Evolutionary conservation across 2,888 invertebrate genomes (phyloP).

Genomic region (Isoperla grammatica): DNA sequence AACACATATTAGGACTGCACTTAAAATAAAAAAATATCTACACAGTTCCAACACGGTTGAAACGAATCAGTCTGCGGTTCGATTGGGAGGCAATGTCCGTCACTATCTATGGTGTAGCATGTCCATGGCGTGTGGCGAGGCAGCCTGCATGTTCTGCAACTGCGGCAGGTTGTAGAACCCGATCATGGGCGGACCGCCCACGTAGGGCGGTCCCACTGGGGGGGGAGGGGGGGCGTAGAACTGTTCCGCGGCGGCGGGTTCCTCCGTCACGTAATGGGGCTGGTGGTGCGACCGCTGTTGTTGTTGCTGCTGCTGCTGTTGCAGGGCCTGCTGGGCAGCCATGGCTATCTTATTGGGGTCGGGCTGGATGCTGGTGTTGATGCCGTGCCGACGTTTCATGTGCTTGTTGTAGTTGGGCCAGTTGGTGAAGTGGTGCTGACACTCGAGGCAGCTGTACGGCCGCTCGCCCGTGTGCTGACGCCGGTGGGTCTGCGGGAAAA

Average conservation of each 20-base stretch:
- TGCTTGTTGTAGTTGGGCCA: constrained; percentile 82
- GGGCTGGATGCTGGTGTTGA: constrained; percentile 48
- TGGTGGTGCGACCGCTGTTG: neutral
- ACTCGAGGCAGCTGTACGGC: constrained; percentile 66
- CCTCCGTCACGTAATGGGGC: constrained; percentile 6
- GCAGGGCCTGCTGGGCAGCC: constrained; percentile 21
- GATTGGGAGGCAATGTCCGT: too few relatives aligned
- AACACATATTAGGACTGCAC: too few relatives aligned
- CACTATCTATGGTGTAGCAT: constrained; percentile 22
- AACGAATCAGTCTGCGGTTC: too few relatives aligned
- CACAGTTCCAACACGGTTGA: too few relatives aligned
- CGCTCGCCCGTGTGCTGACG: constrained; percentile 63
- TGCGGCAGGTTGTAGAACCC: constrained; percentile 26
- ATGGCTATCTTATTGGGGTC: constrained; percentile 29
- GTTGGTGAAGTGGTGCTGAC: constrained; percentile 69
- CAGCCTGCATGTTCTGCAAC: constrained; percentile 16
- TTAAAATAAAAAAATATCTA: too few relatives aligned
- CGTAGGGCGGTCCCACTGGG: neutral
- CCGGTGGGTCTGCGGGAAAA: constrained; percentile 61
- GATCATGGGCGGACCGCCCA: constrained; percentile 18
- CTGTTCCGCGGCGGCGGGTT: constrained; percentile 12
- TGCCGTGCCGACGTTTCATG: constrained; percentile 68
- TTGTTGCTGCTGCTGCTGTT: neutral
- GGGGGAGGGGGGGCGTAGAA: constrained; percentile 19
- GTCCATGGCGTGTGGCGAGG: constrained; percentile 20